Base-by-base conservation (phyloP, 2,113 vertebrate species). In the Xenotilapia longispinis region DNA sequence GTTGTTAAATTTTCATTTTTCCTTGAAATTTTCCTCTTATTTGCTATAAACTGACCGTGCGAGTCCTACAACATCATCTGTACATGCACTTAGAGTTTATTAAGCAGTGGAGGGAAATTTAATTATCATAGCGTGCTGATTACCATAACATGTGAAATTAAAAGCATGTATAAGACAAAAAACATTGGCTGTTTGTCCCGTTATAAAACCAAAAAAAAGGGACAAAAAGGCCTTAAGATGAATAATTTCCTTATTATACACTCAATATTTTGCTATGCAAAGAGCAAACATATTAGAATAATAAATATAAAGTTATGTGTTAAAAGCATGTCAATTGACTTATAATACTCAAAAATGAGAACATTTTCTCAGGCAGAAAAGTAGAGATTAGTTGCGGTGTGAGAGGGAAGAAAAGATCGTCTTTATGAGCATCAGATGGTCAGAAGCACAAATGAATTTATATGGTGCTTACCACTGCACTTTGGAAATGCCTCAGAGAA, bases 301-400 rank as follows among this genome's bases (percentile, higher is more conserved):
- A 28, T 17, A 75, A 28, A 73, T 73, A 73, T 17, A 7, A 75
- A 28, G 68, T 40, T 73, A 10, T 73, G 40, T 45, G 40, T 73
- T 73, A 26, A 42, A 73, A 45, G 38, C 40, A 73, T 14, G 38
- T 86, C 7, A 10, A 58, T 53, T 58, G 23, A 58, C 23, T 83
- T 54, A 88, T 65, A 91, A 82, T 9, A 4, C 65, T 86, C 63
- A 83, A 80, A 92, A 90, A 91, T 81, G 70, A 65, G 84, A 87
- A 83, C 63, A 58, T 82, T 84, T 88, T 75, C 81, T 91, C 15
- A 33, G 75, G 84, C 73, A 83, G 38, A 10, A n/a, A 33, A 42
- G 55, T 13, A 36, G 38, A 81, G 54, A 90, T 75, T 60, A 84
- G 80, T 6, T 84, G 17, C 9, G 14, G 28, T 68, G 19, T 19